Evolutionary conservation across 2,797 vertebrate genomes (phyloP).

Genomic region (Coranthus polyacanthus): DNA sequence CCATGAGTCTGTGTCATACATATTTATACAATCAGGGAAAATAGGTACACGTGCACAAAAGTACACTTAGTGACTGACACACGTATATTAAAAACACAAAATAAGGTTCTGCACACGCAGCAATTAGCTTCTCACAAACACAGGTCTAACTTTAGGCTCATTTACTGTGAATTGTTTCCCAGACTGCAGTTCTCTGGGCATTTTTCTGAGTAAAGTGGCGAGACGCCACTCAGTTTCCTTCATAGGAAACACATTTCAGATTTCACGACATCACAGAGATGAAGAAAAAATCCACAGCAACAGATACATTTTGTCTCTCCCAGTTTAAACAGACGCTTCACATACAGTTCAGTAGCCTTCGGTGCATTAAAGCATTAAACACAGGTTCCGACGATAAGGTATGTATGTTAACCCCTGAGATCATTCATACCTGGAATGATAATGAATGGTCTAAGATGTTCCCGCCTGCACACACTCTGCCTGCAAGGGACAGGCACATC

Average conservation of each 20-base stretch:
- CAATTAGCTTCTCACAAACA: slow-evolving; percentile 4
- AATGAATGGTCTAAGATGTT: slow-evolving; percentile 30
- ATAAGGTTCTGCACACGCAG: neutral
- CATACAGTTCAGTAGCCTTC: neutral
- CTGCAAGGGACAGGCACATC: slow-evolving; percentile 1
- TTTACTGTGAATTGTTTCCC: slow-evolving; percentile 25
- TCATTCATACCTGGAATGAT: slow-evolving; percentile 12
- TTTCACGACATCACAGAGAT: slow-evolving; percentile 3
- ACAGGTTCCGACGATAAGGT: neutral
- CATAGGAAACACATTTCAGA: slow-evolving; percentile 27
- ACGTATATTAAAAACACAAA: neutral
- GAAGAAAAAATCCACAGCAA: neutral
- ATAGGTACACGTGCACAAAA: neutral
- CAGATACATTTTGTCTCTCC: neutral
- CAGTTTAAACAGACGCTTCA: neutral
- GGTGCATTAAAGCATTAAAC: slow-evolving; percentile 4
- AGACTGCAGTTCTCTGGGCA: too few species aligned
- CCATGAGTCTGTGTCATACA: too few species aligned
- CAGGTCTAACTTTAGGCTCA: slow-evolving; percentile 5
- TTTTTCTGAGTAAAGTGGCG: neutral
- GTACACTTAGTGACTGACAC: neutral
- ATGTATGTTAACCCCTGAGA: neutral
- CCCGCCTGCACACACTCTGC: slow-evolving; percentile 2
- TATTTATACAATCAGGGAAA: too few species aligned
- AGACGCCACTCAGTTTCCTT: slow-evolving; percentile 41